phyloP scores from a whole-genome alignment of 2,113 vertebrate genomes.

The Corynorhinus townsendii region DNA sequence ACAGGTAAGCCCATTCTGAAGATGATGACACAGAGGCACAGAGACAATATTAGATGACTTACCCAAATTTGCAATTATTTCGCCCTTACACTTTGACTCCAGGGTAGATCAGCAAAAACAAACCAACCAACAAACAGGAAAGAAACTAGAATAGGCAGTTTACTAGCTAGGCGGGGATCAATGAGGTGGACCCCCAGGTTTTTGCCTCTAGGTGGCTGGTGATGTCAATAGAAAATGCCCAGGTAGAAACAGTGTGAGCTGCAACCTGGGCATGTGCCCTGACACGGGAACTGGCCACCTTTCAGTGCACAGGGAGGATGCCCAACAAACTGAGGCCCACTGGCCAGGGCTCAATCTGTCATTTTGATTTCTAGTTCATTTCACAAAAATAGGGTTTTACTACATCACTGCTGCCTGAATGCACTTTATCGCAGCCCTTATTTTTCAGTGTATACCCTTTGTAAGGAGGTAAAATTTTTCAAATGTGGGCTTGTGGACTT shows the following conservation, averaged over 20 bases:
- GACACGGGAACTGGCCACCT: not conserved
- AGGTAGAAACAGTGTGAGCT: not conserved
- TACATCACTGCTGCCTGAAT: not conserved
- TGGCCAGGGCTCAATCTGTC: not conserved
- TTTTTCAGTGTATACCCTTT: not conserved
- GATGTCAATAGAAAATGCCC: not conserved
- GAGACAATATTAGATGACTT: not conserved
- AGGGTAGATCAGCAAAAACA: not conserved
- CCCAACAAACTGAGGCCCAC: not conserved
- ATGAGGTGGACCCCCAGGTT: not conserved
- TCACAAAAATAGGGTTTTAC: conserved; percentile 6
- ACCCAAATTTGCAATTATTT: not conserved
- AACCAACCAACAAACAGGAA: not conserved
- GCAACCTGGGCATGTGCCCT: no score
- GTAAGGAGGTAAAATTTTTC: not conserved
- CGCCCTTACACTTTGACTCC: not conserved
- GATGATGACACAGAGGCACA: not conserved
- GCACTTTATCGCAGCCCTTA: not conserved
- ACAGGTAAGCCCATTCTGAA: not conserved
- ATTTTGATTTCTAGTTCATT: not conserved
- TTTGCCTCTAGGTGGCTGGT: not conserved
- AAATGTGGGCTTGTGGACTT: not conserved
- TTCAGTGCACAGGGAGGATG: not conserved
- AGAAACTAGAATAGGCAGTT: not conserved
- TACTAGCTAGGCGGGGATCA: not conserved